A percentile compares a stretch with the other conserved stretches of the same genome.
phyloP scores from a whole-genome alignment of 1,140 invertebrate genomes.

The Diachasma alloeum region DNA sequence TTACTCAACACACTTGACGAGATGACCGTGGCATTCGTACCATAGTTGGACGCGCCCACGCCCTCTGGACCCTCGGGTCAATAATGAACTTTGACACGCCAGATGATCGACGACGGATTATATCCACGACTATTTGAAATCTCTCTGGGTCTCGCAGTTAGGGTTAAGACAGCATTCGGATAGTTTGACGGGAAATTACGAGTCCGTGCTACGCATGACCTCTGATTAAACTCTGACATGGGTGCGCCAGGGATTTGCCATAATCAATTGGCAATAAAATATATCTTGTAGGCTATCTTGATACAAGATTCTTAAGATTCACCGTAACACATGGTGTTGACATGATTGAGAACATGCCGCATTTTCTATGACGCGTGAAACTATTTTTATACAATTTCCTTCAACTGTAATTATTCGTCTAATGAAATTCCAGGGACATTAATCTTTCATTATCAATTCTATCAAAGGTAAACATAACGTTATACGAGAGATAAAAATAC shows the following conservation, averaged over 20 bases:
- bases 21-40: neutral
- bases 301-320: too few species aligned
- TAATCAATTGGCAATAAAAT: too few species aligned
- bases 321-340: too few species aligned
- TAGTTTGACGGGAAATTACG: neutral
- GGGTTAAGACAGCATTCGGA: neutral
- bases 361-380: too few species aligned
- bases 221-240: neutral
- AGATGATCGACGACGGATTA: neutral
- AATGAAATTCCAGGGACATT: neutral
- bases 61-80: conserved; percentile 4
- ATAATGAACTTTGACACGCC: neutral
- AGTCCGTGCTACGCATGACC: neutral
- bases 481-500: neutral
- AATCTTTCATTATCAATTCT: neutral
- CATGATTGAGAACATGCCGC: too few species aligned
- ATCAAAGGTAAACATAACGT: neutral
- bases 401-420: neutral
- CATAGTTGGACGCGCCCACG: neutral
- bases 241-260: neutral
- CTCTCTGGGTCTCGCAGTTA: neutral
- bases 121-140: neutral
- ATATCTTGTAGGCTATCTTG: too few species aligned
- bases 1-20: conserved; percentile 5
- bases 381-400: neutral